phyloP scores from a whole-genome alignment of 23 tunicate species.

The Clavelina lepadiformis region DNA sequence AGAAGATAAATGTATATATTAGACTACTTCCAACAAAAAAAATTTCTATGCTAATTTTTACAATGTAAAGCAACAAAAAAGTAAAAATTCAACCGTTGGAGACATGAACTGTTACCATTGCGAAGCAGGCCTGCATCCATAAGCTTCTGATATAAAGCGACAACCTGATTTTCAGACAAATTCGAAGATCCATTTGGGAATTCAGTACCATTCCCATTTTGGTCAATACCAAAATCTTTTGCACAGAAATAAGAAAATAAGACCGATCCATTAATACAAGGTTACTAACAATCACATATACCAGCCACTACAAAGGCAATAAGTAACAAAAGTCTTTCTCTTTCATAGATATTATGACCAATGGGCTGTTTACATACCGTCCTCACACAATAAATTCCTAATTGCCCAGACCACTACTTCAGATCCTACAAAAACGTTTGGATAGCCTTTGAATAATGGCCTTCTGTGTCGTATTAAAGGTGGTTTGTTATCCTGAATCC shows the following conservation, averaged over 20 bases:
- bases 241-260: background rate
- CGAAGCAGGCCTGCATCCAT: conserved; percentile 57
- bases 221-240: background rate
- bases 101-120: conserved; percentile 24
- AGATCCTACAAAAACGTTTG: conserved; percentile 65
- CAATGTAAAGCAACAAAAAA: too few relatives aligned
- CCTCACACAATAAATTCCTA: background rate
- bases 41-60: too few relatives aligned
- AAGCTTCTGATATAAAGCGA: conserved; percentile 32
- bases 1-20: too few relatives aligned
- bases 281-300: background rate
- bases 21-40: too few relatives aligned
- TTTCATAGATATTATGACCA: too few relatives aligned
- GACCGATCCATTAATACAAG: too few relatives aligned
- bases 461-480: conserved; percentile 53
- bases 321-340: background rate
- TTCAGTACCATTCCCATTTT: background rate
- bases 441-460: conserved; percentile 40
- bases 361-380: too few relatives aligned
- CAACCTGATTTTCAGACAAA: conserved; percentile 28
- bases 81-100: background rate
- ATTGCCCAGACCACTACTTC: conserved; percentile 52
- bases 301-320: background rate
- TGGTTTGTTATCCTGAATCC: conserved; percentile 29
- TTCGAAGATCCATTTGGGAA: background rate